Conservation (phyloP, 2,888 invertebrate genomes). For the Patella pellucida region DNA sequence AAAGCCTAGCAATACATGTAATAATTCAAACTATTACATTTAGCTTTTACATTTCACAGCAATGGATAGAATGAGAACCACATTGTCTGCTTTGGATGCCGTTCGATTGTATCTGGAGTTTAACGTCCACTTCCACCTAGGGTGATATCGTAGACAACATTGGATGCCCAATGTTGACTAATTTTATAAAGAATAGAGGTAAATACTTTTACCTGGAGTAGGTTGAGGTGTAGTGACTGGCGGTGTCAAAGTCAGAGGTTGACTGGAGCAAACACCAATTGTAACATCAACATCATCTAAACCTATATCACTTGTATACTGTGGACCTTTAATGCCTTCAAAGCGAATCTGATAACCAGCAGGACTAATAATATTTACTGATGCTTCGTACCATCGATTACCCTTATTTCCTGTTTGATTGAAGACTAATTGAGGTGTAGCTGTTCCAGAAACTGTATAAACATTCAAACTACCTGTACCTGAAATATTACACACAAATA, state of each 20-base stretch:
- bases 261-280: constrained; percentile 32
- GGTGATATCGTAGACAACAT: no score
- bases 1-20: no score
- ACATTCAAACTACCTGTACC: constrained; percentile 58
- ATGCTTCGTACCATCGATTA: constrained; percentile 48
- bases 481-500: constrained; percentile 22
- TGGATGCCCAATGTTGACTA: no score
- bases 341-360: constrained; percentile 49
- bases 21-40: no score
- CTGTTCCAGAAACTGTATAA: constrained; percentile 30
- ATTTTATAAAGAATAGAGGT: no score
- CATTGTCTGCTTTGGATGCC: no score
- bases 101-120: no score
- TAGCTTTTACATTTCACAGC: no score
- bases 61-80: no score
- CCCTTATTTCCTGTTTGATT: constrained; percentile 52
- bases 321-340: constrained; percentile 54
- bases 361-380: constrained; percentile 39
- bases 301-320: constrained; percentile 57
- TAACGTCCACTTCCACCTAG: no score
- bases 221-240: constrained; percentile 39
- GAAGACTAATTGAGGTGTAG: constrained; percentile 37
- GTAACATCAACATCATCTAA: constrained; percentile 50
- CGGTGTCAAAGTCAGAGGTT: constrained; percentile 29
- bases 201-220: constrained; percentile 42